Evolutionary conservation across 2,113 vertebrate species (phyloP).

Genomic region (Xenopus borealis): DNA sequence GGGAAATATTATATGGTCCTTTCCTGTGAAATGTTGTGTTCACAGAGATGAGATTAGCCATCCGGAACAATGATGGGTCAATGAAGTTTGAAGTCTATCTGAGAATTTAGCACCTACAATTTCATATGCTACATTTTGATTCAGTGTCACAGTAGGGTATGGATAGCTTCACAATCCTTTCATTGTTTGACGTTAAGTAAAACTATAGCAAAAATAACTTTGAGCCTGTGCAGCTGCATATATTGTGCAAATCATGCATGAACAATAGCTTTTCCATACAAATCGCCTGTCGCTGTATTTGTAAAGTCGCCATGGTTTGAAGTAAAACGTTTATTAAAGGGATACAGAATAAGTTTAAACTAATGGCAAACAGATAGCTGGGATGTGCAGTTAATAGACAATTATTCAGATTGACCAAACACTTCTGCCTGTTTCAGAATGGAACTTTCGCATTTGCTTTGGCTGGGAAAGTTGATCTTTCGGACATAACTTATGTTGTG

Average conservation of each 20-base stretch:
- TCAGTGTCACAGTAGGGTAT: slow-evolving; percentile 14
- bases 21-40: slow-evolving; percentile 51
- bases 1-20: slow-evolving; percentile 28
- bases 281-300: background rate
- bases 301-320: background rate
- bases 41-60: slow-evolving; percentile 59
- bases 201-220: background rate
- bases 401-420: too few species aligned
- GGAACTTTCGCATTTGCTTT: too few species aligned
- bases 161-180: slow-evolving; percentile 13
- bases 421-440: too few species aligned
- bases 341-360: too few species aligned
- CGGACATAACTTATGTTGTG: too few species aligned
- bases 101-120: slow-evolving; percentile 62
- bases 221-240: background rate
- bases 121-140: slow-evolving; percentile 51
- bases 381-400: too few species aligned
- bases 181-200: slow-evolving; percentile 11
- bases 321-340: background rate
- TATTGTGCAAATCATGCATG: background rate
- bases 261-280: slow-evolving; percentile 5
- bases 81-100: slow-evolving; percentile 62
- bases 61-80: slow-evolving; percentile 61
- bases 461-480: too few species aligned
- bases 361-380: too few species aligned